Conservation (phyloP, 2,888 invertebrate genomes). For the Agriotes lineatus region DNA sequence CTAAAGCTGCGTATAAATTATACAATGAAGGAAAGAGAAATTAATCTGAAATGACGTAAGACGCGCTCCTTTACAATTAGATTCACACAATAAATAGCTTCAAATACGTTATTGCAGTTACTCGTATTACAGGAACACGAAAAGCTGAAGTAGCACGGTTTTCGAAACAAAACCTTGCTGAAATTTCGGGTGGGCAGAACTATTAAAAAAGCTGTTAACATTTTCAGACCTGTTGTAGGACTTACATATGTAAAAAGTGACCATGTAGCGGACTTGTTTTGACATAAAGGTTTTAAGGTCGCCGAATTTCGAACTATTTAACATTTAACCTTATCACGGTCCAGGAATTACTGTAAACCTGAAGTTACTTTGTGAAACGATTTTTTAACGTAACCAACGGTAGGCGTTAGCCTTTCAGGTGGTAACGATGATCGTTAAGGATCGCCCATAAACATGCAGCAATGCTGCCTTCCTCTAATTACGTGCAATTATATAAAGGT, state of each 20-base stretch:
- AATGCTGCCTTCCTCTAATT: not conserved
- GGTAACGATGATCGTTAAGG: conserved; percentile 1
- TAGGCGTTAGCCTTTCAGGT: too few species aligned
- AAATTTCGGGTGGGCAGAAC: conserved; percentile 22
- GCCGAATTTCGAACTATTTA: not conserved
- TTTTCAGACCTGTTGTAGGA: conserved; percentile 36
- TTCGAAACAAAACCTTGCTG: not conserved
- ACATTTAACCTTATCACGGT: conserved; percentile 10
- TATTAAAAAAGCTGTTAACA: conserved; percentile 38
- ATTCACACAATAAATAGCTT: not conserved
- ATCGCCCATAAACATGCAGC: not conserved
- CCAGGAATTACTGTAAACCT: conserved; percentile 7
- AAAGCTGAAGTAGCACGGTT: not conserved
- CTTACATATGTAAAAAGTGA: conserved; percentile 2
- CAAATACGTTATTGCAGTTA: not conserved
- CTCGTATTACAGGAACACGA: not conserved
- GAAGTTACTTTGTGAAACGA: too few species aligned
- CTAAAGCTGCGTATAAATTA: not conserved
- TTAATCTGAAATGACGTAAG: not conserved
- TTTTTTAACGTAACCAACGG: too few species aligned
- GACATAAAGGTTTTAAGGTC: conserved; percentile 30
- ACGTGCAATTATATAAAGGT: conserved; percentile 12
- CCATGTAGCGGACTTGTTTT: conserved; percentile 19
- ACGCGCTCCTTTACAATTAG: not conserved
- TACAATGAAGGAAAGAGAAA: not conserved